phyloP scores from a whole-genome alignment of 1,140 invertebrate genomes.

The Cydia fagiglandana region DNA sequence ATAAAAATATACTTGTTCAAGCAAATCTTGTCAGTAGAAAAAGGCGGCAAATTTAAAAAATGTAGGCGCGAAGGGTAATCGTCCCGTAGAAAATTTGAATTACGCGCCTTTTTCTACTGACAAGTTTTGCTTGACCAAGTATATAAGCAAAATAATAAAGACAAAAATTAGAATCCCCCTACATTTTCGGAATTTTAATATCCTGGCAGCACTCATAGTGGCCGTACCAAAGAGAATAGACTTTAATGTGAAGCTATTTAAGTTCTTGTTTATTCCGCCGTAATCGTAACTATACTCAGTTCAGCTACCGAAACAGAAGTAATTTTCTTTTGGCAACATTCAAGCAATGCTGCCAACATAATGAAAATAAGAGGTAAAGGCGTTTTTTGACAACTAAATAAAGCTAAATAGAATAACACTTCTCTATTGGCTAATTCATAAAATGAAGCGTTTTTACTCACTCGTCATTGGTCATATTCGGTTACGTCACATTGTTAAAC shows the following conservation, averaged over 20 bases:
- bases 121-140: no score
- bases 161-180: neutral
- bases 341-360: neutral
- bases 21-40: no score
- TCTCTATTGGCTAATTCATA: neutral
- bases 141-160: no score
- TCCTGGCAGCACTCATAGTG: neutral
- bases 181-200: neutral
- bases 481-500: neutral
- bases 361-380: neutral
- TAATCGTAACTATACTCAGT: neutral
- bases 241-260: neutral
- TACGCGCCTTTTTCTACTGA: no score
- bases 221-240: neutral
- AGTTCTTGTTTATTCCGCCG: neutral
- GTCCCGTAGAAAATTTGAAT: no score
- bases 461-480: neutral
- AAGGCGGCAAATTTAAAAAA: no score
- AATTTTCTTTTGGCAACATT: constrained; percentile 7
- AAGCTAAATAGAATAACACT: neutral
- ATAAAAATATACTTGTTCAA: no score
- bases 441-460: neutral
- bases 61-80: no score
- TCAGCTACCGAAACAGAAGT: neutral
- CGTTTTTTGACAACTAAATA: neutral